Conservation (phyloP, 2,113 vertebrate genomes). For the Eulemur macaco region DNA sequence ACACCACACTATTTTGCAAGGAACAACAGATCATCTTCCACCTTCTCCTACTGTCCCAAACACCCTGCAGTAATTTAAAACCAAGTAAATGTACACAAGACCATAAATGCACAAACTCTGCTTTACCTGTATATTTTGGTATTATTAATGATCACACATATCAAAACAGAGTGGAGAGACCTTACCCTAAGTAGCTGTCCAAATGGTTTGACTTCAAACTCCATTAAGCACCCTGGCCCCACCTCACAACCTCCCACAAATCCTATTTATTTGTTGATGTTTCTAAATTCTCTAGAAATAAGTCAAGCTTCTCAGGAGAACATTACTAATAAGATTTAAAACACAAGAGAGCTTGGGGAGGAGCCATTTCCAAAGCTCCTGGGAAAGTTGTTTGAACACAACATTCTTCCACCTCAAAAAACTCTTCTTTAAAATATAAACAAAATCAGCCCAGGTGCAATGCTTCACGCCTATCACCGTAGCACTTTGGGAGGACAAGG, state of each 20-base stretch:
- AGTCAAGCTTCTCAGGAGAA: background rate
- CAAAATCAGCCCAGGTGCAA: background rate
- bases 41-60: background rate
- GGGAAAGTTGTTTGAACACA: background rate
- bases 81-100: accelerated
- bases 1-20: background rate
- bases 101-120: accelerated
- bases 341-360: background rate
- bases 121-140: accelerated
- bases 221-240: background rate
- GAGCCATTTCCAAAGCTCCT: background rate
- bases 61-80: accelerated
- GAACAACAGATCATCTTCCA: background rate
- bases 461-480: too few species aligned
- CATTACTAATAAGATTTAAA: background rate
- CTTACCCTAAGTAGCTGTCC: too few species aligned
- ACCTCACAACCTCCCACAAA: background rate
- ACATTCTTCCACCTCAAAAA: background rate
- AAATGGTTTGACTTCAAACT: background rate
- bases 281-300: background rate
- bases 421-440: background rate
- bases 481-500: too few species aligned
- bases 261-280: background rate
- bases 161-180: background rate
- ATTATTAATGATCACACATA: background rate